Conservation (phyloP, 2,888 invertebrate species). For the Eupithecia exiguata region DNA sequence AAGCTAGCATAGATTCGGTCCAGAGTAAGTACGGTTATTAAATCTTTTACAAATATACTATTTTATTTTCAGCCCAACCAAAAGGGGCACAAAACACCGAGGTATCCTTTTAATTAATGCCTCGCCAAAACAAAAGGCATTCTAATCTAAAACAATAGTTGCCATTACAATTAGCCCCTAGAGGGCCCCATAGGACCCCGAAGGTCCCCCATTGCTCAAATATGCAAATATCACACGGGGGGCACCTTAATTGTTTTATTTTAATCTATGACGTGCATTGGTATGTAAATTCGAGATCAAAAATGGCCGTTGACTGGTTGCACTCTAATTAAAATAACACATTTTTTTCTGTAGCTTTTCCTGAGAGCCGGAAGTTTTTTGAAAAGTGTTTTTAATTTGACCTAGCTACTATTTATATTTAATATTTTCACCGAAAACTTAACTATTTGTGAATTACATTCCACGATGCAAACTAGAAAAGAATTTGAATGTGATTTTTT, state of each 20-base stretch:
- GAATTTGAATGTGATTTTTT: neutral
- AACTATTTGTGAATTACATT: neutral
- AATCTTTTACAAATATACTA: neutral
- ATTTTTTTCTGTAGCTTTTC: neutral
- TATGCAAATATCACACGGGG: slow-evolving; percentile 47
- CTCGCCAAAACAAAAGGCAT: slow-evolving; percentile 39
- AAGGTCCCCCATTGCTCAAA: slow-evolving; percentile 37
- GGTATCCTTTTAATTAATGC: slow-evolving; percentile 24
- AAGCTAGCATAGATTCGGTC: neutral
- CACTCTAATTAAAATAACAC: neutral
- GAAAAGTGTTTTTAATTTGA: too few species aligned
- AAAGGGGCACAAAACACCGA: neutral
- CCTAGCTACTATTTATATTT: too few species aligned
- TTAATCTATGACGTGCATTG: slow-evolving; percentile 38
- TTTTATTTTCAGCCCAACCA: neutral
- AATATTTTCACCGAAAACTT: too few species aligned
- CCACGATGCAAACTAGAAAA: neutral
- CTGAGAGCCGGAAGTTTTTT: neutral
- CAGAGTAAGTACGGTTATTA: neutral
- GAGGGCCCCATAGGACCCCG: slow-evolving; percentile 36
- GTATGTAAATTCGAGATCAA: slow-evolving; percentile 29
- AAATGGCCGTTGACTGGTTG: slow-evolving; percentile 22
- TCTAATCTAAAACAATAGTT: slow-evolving; percentile 44
- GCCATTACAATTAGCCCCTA: slow-evolving; percentile 42
- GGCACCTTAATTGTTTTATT: slow-evolving; percentile 43